Evolutionary conservation across 2,797 vertebrate species (phyloP).

Genomic region (Megaceryle alcyon): DNA sequence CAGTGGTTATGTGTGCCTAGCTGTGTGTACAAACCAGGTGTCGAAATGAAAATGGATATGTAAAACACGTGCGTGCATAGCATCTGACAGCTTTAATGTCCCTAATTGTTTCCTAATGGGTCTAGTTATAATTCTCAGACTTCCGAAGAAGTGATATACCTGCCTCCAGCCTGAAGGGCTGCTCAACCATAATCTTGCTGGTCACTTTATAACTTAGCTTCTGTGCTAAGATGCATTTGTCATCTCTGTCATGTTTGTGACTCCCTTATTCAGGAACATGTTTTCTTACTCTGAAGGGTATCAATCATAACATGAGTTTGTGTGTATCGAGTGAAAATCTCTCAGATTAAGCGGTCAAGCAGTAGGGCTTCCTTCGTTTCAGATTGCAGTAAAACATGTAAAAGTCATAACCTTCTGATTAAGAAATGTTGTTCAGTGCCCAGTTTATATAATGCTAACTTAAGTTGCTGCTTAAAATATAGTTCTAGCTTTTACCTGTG

Average conservation of each 20-base stretch:
- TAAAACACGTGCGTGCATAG: rapidly evolving
- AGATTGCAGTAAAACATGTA: background rate
- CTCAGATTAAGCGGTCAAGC: background rate
- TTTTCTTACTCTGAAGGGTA: background rate
- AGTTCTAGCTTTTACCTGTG: background rate
- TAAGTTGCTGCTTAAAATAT: background rate
- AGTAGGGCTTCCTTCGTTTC: background rate
- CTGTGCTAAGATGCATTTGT: background rate
- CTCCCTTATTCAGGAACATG: background rate
- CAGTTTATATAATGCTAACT: background rate
- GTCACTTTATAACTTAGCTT: background rate
- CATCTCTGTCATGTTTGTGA: background rate
- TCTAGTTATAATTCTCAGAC: background rate
- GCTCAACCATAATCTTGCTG: rapidly evolving
- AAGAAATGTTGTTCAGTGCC: background rate
- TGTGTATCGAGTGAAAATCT: background rate
- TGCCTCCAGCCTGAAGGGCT: background rate
- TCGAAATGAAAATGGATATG: background rate
- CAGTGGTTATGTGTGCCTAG: background rate
- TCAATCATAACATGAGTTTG: rapidly evolving
- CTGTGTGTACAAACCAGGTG: background rate
- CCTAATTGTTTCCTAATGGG: background rate
- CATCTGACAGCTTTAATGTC: background rate
- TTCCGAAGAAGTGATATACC: background rate
- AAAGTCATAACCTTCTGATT: background rate